A percentile compares a stretch with the other conserved stretches of the same genome.
phyloP scores from a whole-genome alignment of 2,888 invertebrate genomes.

The Thymelicus lineola region DNA sequence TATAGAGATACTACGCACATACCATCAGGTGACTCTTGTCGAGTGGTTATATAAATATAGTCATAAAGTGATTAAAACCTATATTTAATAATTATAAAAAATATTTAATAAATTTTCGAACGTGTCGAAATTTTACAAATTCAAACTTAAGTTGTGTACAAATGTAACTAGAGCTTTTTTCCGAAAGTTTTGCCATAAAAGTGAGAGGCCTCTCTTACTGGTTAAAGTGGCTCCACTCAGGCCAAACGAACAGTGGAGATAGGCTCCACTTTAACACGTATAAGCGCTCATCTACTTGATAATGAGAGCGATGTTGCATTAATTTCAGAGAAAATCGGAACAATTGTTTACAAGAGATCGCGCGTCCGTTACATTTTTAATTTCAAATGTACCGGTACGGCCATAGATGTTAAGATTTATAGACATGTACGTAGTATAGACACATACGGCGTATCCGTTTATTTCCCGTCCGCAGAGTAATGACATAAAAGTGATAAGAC shows the following conservation, averaged over 20 bases:
- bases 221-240: background rate
- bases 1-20: too few relatives aligned
- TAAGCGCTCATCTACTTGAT: slow-evolving; percentile 52
- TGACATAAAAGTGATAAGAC: too few relatives aligned
- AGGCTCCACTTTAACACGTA: slow-evolving; percentile 37
- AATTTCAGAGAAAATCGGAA: slow-evolving; percentile 67
- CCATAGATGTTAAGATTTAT: slow-evolving; percentile 31
- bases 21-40: too few relatives aligned
- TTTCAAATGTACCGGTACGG: slow-evolving; percentile 70
- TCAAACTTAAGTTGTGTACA: too few relatives aligned
- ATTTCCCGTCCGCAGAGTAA: background rate
- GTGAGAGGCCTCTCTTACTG: background rate
- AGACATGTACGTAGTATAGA: slow-evolving; percentile 4
- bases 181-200: background rate
- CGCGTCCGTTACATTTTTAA: slow-evolving; percentile 73
- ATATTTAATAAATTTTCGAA: too few relatives aligned
- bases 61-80: too few relatives aligned
- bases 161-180: background rate
- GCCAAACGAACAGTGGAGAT: background rate
- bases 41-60: too few relatives aligned
- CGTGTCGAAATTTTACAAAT: too few relatives aligned
- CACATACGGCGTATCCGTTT: background rate
- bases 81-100: too few relatives aligned
- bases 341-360: slow-evolving; percentile 70
- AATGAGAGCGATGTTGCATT: slow-evolving; percentile 68